Evolutionary conservation across 2,888 invertebrate genomes (phyloP), one percentile per base, ranked within the genome.

Genomic region (Sycophila texana): DNA sequence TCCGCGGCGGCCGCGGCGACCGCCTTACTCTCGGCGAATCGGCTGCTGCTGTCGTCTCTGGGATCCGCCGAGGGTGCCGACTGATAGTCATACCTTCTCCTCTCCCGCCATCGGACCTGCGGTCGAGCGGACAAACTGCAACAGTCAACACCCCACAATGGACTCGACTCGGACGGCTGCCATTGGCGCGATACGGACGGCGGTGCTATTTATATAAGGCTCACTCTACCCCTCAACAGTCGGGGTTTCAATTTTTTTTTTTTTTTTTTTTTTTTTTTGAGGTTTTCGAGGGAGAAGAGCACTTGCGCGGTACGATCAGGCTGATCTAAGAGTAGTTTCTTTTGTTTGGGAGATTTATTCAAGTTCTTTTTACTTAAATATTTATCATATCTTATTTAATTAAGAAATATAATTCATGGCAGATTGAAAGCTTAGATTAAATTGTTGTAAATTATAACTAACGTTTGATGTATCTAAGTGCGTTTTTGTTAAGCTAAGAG

Each of bases 41-140:
- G 68, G 79, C 53, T 57, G 77, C 53, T 58, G 74, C 26, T 61
- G 70, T 30, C 87, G 85, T 83, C 89, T 86, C 84, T 88, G 84
- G 75, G 88, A 85, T 68, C 88, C 84, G 86, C 58, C 87, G 88
- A 80, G 87, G 86, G 77, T 87, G 89, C 85, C 88, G 89, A 80
- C 88, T 86, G 90, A 93, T 92, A 95, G 95, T 95, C 95, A 96
- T 92, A 96, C 95, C 91, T 95, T 95, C 90, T 96, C 95, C 91
- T 95, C 96, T 86, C 94, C 95, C 85, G 93, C 92, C 88, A 93
- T 89, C 86, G 92, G 93, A 90, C 92, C 94, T 90, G 92, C 94
- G 89, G 92, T 94, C 84, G 94, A 95, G 88, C 96, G 94, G 88
- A 96, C 95, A 92, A 95, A 96, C 96, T 96, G 94, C 89, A 94